phyloP scores from a whole-genome alignment of 2,797 vertebrate genomes.

The Miichthys miiuy region DNA sequence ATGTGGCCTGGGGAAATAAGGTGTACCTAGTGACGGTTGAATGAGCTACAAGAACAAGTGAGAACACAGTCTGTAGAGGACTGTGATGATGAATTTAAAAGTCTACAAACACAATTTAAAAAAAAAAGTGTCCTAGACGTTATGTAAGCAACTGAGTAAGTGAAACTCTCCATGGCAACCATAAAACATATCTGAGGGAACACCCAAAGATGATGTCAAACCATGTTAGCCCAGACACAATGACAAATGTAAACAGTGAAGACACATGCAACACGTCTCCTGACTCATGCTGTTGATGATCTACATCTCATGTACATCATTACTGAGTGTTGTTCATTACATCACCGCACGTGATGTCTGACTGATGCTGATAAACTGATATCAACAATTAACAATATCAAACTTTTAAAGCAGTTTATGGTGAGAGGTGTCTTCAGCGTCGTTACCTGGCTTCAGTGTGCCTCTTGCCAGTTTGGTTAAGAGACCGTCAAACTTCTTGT shows the following conservation, averaged over 20 bases:
- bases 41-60: neutral
- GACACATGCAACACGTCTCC: neutral
- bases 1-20: neutral
- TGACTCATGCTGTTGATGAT: constrained; percentile 34
- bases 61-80: constrained; percentile 12
- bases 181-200: constrained; percentile 52
- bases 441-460: constrained; percentile 83
- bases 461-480: constrained; percentile 88
- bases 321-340: neutral
- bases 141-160: constrained; percentile 41
- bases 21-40: neutral
- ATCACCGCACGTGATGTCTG: neutral
- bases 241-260: constrained; percentile 33
- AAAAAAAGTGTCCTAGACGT: neutral
- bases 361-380: neutral
- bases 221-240: neutral
- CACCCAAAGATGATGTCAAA: constrained; percentile 42
- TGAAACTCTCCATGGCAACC: constrained; percentile 49
- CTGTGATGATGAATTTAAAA: constrained; percentile 9
- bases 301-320: neutral
- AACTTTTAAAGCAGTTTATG: neutral
- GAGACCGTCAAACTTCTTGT: constrained; percentile 85
- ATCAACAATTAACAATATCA: neutral
- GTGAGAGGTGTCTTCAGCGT: neutral
- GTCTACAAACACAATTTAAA: constrained; percentile 11